Evolutionary conservation across 1,140 invertebrate genomes (phyloP).

Genomic region (Drosophila micromelanica): DNA sequence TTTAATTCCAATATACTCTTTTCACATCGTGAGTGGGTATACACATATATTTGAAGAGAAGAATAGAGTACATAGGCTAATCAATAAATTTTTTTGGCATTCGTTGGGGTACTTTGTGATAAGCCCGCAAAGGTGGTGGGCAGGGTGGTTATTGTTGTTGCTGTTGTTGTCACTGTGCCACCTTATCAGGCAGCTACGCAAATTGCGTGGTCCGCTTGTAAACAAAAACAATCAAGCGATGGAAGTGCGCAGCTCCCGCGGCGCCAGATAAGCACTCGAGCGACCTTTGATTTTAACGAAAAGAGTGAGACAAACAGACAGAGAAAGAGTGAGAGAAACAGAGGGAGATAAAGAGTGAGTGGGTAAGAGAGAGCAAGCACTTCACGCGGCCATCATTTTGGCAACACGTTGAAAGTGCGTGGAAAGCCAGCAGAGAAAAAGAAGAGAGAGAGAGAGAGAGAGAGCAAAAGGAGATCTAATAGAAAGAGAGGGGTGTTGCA

Average conservation of each 20-base stretch:
- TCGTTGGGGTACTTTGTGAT: constrained; percentile 25
- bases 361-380: neutral
- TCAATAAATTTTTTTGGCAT: constrained; percentile 54
- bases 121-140: constrained; percentile 16
- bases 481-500: too few species aligned
- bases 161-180: neutral
- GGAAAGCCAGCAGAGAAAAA: constrained; percentile 25
- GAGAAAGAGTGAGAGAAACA: neutral
- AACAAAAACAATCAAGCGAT: constrained; percentile 68
- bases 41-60: too few species aligned
- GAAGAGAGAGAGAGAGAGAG: neutral
- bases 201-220: constrained; percentile 70
- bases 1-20: too few species aligned
- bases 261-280: constrained; percentile 29
- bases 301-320: neutral
- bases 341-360: neutral
- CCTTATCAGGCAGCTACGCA: constrained; percentile 63
- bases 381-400: too few species aligned
- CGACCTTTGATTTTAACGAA: constrained; percentile 58
- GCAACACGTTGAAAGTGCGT: constrained; percentile 59
- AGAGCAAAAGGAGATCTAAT: neutral
- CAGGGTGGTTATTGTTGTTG: too few species aligned
- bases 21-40: too few species aligned
- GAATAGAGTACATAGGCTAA: constrained; percentile 22
- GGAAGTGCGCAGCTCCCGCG: constrained; percentile 32